Evolutionary conservation across 2,888 invertebrate genomes (phyloP).

Genomic region (Pegoplata infirma): DNA sequence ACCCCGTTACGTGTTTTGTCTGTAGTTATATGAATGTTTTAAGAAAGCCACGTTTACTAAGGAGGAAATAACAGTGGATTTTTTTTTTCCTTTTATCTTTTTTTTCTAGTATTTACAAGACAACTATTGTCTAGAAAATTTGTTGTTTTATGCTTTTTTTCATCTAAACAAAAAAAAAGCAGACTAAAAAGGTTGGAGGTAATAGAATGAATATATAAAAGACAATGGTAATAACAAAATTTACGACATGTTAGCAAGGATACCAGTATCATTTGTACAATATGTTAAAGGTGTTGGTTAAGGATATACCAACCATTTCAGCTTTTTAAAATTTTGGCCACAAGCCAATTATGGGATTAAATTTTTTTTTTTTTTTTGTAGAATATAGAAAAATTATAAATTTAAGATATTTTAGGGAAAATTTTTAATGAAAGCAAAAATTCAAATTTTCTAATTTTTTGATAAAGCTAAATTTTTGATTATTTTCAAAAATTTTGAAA

Average conservation of each 20-base stretch:
- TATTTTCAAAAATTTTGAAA: too few species aligned
- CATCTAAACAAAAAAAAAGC: neutral
- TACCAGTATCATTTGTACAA: neutral
- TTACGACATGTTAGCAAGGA: neutral
- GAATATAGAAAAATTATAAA: neutral
- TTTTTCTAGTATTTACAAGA: conserved; percentile 34
- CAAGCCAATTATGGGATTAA: conserved; percentile 44
- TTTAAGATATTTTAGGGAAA: conserved; percentile 5
- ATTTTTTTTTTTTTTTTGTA: conserved; percentile 10
- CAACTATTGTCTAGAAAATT: conserved; percentile 39
- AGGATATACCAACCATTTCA: conserved; percentile 17
- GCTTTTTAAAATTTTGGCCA: conserved; percentile 7
- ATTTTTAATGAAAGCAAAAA: too few species aligned
- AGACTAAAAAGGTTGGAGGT: neutral
- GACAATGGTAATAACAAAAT: neutral
- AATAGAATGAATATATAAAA: neutral
- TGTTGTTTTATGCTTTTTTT: neutral
- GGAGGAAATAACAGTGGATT: conserved; percentile 25
- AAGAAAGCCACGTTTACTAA: conserved; percentile 46
- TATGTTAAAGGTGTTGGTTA: conserved; percentile 30
- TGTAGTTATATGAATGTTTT: conserved; percentile 39
- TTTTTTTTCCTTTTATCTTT: conserved; percentile 31
- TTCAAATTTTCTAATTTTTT: too few species aligned
- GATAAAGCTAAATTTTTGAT: too few species aligned
- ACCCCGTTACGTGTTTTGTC: too few species aligned